Conservation (phyloP, 2,113 vertebrate genomes). For the Macrotus californicus region DNA sequence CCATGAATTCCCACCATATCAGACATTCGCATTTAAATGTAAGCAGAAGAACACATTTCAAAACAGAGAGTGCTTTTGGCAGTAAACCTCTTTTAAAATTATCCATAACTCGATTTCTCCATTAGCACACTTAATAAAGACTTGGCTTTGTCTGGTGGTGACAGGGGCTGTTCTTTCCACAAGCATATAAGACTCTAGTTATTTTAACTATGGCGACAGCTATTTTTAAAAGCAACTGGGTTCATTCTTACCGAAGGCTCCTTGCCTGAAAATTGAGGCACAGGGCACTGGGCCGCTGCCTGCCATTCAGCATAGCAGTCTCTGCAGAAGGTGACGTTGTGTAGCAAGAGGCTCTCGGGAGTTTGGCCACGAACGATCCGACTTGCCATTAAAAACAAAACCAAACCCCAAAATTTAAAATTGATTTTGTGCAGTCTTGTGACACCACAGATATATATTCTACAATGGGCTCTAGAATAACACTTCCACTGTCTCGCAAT, state of each 20-base stretch:
- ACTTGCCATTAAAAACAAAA: slow-evolving; percentile 67
- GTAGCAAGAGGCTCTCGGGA: slow-evolving; percentile 77
- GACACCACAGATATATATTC: background rate
- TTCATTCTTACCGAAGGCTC: slow-evolving; percentile 81
- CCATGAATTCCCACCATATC: background rate
- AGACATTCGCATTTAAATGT: background rate
- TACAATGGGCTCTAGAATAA: accelerated
- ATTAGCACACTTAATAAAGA: slow-evolving; percentile 61
- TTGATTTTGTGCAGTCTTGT: background rate
- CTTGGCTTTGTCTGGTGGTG: slow-evolving; percentile 45
- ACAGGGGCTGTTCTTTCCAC: slow-evolving; percentile 1
- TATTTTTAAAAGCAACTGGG: slow-evolving; percentile 51
- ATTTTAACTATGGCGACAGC: slow-evolving; percentile 30
- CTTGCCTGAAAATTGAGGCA: slow-evolving; percentile 84
- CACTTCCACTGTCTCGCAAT: background rate
- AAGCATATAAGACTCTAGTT: slow-evolving; percentile 27
- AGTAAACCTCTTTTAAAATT: slow-evolving; percentile 45
- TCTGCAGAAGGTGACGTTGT: slow-evolving; percentile 82
- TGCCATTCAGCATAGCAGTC: slow-evolving; percentile 81
- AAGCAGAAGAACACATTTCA: background rate
- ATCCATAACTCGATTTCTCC: slow-evolving; percentile 54
- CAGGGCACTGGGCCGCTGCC: slow-evolving; percentile 71
- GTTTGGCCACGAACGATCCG: slow-evolving; percentile 84
- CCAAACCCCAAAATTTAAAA: background rate
- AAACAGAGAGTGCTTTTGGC: slow-evolving; percentile 48